Evolutionary conservation across 2,888 invertebrate species (phyloP).

Genomic region (Tiliacea citrago): DNA sequence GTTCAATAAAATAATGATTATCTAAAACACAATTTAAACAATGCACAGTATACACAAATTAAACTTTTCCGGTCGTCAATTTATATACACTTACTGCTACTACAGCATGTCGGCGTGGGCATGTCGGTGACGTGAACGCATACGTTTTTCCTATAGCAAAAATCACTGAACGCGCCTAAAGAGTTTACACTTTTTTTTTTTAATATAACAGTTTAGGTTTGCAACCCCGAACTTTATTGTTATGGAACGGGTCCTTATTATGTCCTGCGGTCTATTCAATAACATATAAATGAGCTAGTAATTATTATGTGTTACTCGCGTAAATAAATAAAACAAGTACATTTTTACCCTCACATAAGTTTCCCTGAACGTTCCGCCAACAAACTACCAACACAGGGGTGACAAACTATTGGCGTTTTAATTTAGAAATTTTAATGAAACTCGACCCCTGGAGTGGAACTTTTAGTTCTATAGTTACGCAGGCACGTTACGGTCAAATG

Average conservation of each 20-base stretch:
- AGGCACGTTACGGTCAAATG: conserved; percentile 50
- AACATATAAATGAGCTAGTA: not conserved
- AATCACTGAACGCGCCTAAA: too few relatives aligned
- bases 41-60: too few relatives aligned
- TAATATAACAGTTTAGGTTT: not conserved
- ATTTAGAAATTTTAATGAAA: conserved; percentile 76
- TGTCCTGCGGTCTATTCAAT: not conserved
- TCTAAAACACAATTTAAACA: too few relatives aligned
- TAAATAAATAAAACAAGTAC: not conserved
- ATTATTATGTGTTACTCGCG: not conserved
- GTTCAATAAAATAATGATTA: too few relatives aligned
- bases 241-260: not conserved
- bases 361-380: conserved; percentile 7
- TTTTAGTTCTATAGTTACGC: conserved; percentile 64
- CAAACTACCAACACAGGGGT: conserved; percentile 46
- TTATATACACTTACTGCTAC: too few relatives aligned
- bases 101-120: too few relatives aligned
- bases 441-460: conserved; percentile 37
- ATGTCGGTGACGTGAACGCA: too few relatives aligned
- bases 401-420: conserved; percentile 68
- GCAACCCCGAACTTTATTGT: not conserved
- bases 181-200: too few relatives aligned
- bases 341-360: not conserved
- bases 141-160: too few relatives aligned
- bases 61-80: too few relatives aligned